These are phyloP conservation scores for Araneus ventricosus DNA, from an alignment of 1,140 invertebrate genomes.

Conservation along the genomic window DNA sequence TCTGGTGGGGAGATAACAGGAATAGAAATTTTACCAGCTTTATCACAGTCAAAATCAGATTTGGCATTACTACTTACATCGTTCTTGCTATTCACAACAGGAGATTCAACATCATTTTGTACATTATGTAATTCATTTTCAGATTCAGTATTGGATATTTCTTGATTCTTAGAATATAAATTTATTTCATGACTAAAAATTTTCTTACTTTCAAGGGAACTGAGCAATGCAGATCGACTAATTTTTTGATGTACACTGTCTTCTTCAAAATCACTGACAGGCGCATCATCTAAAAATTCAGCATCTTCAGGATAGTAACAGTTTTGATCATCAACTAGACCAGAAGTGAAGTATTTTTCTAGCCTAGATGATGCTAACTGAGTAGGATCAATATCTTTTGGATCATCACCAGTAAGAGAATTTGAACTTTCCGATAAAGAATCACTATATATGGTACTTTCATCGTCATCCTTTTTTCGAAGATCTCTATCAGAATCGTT, in stretches of 20 bases:
- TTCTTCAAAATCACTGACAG: constrained; percentile 73
- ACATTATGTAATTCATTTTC: not conserved
- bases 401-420: constrained; percentile 77
- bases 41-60: constrained; percentile 6
- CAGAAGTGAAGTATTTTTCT: constrained; percentile 91
- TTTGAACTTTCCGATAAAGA: constrained; percentile 86
- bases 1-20: not conserved
- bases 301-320: constrained; percentile 74
- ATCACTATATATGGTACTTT: constrained; percentile 81
- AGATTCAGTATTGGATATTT: not conserved
- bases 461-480: constrained; percentile 50
- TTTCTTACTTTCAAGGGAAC: constrained; percentile 61
- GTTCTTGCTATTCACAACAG: not conserved
- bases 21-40: not conserved
- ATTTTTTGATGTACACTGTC: constrained; percentile 66
- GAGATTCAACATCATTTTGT: not conserved
- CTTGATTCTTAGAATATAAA: not conserved
- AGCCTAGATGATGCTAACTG: constrained; percentile 91
- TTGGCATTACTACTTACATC: constrained; percentile 2
- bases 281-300: constrained; percentile 84
- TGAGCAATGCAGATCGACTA: constrained; percentile 63
- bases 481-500: constrained; percentile 47
- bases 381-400: constrained; percentile 82
- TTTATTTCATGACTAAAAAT: not conserved
- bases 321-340: constrained; percentile 60